Evolutionary conservation across 2,797 vertebrate species (phyloP), one percentile per base, ranked within the genome.

Genomic region (Muscicapa striata): DNA sequence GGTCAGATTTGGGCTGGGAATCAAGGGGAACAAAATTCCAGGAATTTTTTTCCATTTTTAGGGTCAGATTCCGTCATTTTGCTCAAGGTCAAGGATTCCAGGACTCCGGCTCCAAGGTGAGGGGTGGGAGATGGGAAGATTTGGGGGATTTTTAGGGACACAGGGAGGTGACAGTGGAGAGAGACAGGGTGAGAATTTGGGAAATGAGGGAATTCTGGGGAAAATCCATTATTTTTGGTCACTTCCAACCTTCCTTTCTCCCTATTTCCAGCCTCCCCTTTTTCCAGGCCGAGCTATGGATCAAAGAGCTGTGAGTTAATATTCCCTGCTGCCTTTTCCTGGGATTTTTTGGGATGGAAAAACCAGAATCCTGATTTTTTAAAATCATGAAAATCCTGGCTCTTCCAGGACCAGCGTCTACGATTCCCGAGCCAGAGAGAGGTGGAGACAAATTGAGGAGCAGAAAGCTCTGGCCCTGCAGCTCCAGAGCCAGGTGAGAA

Each of bases 211-310:
- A 40, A 43, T 66, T 58, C 23, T 21, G 51, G 51, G 21, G 21
- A 36, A 74, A 58, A 58, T 36, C 26, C 0, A 0, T 2, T 11
- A 36, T 36, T 74, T 74, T 66, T 22, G 9, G 6, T 49, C 11
- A 18, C 3, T 74, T 58, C 36, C 11, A 66, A 66, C 17, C 9
- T 3, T 66, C 6, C 6, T 21, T 58, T 58, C 80, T 94, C 30
- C 26, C 81, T 58, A 32, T 32, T 86, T 52, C 40, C 89, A 99
- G 99, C 79, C 94, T 97, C 86, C 98, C 98, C 3, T 99, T 98
- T 97, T 99, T 99, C 97, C 98, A 99, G 92, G 98, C 99, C 2
- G 99, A 99, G 75, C 96, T 99, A 29, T 99, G 99, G 99, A 99
- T 99, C 97, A 99, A 99, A 97, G 99, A 99, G 97, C 96, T 99